Conservation (phyloP, 2,113 vertebrate species). For the Calidris pygmaea region DNA sequence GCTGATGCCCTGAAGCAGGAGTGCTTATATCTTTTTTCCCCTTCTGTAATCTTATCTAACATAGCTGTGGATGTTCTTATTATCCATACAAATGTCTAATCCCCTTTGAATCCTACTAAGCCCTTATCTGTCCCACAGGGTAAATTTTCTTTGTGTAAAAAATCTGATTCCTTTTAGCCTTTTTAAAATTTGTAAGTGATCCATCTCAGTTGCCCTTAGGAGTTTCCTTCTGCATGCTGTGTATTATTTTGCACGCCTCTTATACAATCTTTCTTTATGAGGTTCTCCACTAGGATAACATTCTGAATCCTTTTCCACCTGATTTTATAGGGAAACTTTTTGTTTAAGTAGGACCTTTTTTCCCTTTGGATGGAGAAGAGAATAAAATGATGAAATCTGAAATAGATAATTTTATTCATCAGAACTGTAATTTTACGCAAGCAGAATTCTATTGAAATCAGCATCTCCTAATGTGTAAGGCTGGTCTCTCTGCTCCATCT, state of each 20-base stretch:
- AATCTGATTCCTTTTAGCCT: neutral
- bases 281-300: neutral
- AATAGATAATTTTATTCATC: neutral
- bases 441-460: conserved; percentile 10
- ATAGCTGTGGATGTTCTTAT: conserved; percentile 28
- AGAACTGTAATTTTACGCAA: neutral
- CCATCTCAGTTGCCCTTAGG: conserved; percentile 16
- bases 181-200: conserved; percentile 28
- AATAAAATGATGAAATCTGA: neutral
- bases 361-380: neutral
- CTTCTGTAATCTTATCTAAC: conserved; percentile 49
- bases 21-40: neutral
- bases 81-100: conserved; percentile 58
- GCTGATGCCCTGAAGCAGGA: conserved; percentile 4
- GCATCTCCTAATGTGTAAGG: neutral
- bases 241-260: neutral
- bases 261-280: neutral
- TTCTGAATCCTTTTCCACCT: neutral
- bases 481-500: neutral
- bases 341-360: neutral
- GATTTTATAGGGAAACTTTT: neutral
- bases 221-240: neutral
- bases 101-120: conserved; percentile 40
- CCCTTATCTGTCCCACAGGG: conserved; percentile 44
- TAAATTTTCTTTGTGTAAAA: conserved; percentile 44